Conservation (phyloP, 2,797 vertebrate species). For the Acipenser oxyrinchus region DNA sequence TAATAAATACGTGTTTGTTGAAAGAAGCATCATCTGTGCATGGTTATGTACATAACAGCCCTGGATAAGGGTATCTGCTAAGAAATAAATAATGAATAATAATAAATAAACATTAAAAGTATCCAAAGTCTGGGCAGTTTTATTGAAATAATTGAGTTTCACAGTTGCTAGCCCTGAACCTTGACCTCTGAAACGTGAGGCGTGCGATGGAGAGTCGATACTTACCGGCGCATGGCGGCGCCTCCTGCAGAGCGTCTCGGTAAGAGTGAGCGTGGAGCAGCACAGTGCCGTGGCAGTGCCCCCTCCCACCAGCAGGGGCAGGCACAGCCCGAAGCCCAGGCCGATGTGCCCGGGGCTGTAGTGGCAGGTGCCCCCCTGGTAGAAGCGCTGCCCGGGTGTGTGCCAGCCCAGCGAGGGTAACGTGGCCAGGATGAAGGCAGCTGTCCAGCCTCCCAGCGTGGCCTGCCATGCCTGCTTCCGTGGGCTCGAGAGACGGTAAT, state of each 20-base stretch:
- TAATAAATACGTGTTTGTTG: too few species aligned
- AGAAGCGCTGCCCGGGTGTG: constrained; percentile 67
- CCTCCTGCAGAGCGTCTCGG: constrained; percentile 62
- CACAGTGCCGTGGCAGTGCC: constrained; percentile 67
- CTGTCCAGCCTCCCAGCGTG: constrained; percentile 70
- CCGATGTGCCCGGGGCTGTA: constrained; percentile 72
- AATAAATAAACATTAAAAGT: too few species aligned
- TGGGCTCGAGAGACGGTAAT: constrained; percentile 67
- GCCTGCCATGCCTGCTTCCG: constrained; percentile 70
- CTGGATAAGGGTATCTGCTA: too few species aligned
- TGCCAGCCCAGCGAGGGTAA: constrained; percentile 72
- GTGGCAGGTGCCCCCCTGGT: constrained; percentile 58
- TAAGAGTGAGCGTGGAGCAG: constrained; percentile 65
- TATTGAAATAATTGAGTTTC: too few species aligned
- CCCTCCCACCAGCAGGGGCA: constrained; percentile 62
- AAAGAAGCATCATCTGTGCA: too few species aligned
- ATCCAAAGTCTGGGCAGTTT: too few species aligned
- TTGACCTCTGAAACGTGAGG: too few species aligned
- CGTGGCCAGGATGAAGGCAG: constrained; percentile 68
- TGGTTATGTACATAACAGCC: too few species aligned
- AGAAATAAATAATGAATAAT: too few species aligned
- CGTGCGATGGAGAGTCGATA: too few species aligned
- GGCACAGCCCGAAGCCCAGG: constrained; percentile 66
- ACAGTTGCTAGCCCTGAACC: too few species aligned
- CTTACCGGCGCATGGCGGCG: neutral